Percentiles rank a stretch among this genome's conserved stretches.
phyloP scores from a whole-genome alignment of 2,888 invertebrate species.

The Eupeodes luniger region DNA sequence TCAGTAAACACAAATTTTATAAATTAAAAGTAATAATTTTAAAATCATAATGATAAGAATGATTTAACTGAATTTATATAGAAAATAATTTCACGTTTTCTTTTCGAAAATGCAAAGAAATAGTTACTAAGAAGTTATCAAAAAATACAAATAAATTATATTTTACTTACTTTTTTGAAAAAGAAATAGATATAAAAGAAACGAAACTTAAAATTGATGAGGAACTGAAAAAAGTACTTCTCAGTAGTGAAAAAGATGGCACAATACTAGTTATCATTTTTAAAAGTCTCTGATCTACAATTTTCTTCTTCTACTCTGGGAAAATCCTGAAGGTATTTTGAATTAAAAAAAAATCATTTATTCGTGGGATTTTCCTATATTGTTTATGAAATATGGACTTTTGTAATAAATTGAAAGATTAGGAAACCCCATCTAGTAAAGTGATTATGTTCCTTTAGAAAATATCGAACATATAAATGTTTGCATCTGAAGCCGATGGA shows the following conservation, averaged over 20 bases:
- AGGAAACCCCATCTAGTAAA: not conserved
- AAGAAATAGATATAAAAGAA: no score
- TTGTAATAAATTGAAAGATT: not conserved
- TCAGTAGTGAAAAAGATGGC: not conserved
- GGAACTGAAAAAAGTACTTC: not conserved
- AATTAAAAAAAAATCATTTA: not conserved
- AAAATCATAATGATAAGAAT: no score
- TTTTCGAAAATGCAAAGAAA: no score
- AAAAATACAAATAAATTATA: no score
- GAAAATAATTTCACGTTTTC: no score
- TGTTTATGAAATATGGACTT: not conserved
- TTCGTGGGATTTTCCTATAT: not conserved
- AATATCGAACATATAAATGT: not conserved
- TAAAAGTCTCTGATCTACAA: not conserved
- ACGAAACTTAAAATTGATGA: no score
- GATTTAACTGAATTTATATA: no score
- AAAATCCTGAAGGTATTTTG: not conserved
- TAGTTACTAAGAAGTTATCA: no score
- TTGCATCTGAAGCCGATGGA: no score
- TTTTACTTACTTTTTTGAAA: no score
- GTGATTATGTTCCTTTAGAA: not conserved
- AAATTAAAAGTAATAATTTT: no score
- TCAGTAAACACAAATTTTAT: no score
- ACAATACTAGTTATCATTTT: not conserved
- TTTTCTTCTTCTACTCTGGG: not conserved